These are phyloP conservation scores for Leptodactylus fuscus DNA, from an alignment of 2,113 vertebrate species.

Conservation along the genomic window DNA sequence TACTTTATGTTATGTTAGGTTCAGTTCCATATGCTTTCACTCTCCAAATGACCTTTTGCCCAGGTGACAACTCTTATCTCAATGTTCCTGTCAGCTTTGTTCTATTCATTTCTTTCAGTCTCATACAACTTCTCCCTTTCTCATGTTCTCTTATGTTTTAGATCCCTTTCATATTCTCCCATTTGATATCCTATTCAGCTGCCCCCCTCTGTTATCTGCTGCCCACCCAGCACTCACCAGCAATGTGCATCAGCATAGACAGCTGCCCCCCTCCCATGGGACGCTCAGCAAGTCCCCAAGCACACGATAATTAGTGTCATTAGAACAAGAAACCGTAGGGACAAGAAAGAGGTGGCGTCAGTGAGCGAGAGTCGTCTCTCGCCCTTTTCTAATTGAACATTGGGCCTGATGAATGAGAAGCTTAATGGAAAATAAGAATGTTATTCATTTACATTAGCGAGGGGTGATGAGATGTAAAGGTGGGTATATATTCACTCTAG, in stretches of 20 bases:
- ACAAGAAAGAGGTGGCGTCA: slow-evolving; percentile 51
- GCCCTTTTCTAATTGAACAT: slow-evolving; percentile 39
- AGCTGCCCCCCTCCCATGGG: slow-evolving; percentile 42
- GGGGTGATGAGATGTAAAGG: slow-evolving; percentile 14
- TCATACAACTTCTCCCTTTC: neutral
- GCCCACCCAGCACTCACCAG: slow-evolving; percentile 5
- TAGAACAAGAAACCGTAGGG: slow-evolving; percentile 41
- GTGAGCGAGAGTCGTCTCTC: slow-evolving; percentile 38
- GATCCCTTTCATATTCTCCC: neutral
- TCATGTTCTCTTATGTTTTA: slow-evolving; percentile 10
- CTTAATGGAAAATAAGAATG: slow-evolving; percentile 42
- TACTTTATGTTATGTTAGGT: neutral
- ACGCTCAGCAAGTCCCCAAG: slow-evolving; percentile 20
- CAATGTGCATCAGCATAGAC: neutral
- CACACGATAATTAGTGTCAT: slow-evolving; percentile 48
- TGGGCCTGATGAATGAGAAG: slow-evolving; percentile 43
- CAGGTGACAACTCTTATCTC: neutral
- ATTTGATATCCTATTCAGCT: neutral
- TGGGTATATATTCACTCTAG: neutral
- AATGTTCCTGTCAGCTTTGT: neutral
- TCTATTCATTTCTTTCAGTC: slow-evolving; percentile 6
- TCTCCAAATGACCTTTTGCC: neutral
- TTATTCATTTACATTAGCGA: slow-evolving; percentile 52
- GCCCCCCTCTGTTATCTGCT: neutral
- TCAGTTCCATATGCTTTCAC: neutral